Conservation (phyloP, 2,113 vertebrate species). For the mouse (Mus musculus) region GRCm39 chr12:88380501-88381000, state of each 20-base stretch:
- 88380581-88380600: neutral
- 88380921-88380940: neutral
- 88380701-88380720: neutral
- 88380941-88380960: neutral
- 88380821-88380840: neutral
- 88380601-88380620: neutral
- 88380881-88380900: rapidly evolving
- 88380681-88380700: neutral
- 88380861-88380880: neutral
- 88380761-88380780: neutral
- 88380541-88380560: rapidly evolving
- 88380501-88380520: neutral
- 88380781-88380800: neutral
- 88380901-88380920: neutral
- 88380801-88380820: neutral
- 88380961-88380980: neutral
- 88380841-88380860: neutral
- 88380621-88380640: neutral
- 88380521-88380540: neutral
- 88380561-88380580: neutral
- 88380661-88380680: neutral
- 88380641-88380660: neutral
- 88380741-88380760: neutral
- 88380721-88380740: neutral
- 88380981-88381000: neutral